Percentiles rank a stretch among this genome's conserved stretches.
phyloP scores from a whole-genome alignment of 2,888 invertebrate genomes.

The Nephrotoma guestfalica region DNA sequence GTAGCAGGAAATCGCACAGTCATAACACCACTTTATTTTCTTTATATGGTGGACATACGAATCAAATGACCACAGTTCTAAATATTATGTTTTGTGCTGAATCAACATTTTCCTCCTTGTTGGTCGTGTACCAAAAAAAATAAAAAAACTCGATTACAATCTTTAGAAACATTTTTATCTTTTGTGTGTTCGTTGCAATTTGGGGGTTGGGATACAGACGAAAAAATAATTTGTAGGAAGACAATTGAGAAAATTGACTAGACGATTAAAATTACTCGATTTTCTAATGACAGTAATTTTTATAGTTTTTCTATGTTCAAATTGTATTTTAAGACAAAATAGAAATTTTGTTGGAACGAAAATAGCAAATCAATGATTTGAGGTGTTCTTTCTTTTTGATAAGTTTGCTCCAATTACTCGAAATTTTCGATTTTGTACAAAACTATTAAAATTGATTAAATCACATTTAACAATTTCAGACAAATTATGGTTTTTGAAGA shows the following conservation, averaged over 20 bases:
- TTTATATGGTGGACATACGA: background rate
- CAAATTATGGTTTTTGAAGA: too few species aligned
- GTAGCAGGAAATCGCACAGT: background rate
- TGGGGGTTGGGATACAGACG: background rate
- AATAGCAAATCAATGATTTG: background rate
- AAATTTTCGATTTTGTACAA: too few species aligned
- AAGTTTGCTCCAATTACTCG: too few species aligned
- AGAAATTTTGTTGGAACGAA: background rate
- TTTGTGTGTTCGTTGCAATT: background rate
- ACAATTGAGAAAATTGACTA: background rate
- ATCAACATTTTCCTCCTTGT: background rate
- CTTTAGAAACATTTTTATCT: background rate
- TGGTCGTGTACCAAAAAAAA: background rate
- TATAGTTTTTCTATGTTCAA: background rate
- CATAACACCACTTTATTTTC: background rate
- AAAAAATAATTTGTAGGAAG: background rate
- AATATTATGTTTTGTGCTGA: background rate
- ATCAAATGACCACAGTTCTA: background rate
- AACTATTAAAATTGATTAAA: too few species aligned
- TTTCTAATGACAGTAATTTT: background rate
- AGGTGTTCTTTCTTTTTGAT: background rate
- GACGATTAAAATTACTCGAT: background rate
- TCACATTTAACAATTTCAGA: too few species aligned
- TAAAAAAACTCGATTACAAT: background rate
- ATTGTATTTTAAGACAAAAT: background rate